phyloP scores from a whole-genome alignment of 2,797 vertebrate genomes.

The Enteromius treurensis region DNA sequence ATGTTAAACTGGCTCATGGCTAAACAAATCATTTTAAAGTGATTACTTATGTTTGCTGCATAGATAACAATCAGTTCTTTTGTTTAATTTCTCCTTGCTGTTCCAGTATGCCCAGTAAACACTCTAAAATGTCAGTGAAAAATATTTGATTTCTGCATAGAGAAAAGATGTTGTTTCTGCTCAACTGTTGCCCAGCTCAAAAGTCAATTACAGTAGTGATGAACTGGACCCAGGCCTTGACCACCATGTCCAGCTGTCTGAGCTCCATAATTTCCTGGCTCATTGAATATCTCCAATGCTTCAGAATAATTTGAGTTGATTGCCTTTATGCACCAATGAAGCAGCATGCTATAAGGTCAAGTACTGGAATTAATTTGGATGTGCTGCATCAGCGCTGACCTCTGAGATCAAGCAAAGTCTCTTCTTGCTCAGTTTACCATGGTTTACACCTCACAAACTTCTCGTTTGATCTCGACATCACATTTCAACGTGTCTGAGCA shows the following conservation, averaged over 20 bases:
- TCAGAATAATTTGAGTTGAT: slow-evolving; percentile 15
- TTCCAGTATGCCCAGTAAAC: not conserved
- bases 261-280: slow-evolving; percentile 6
- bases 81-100: not conserved
- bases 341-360: slow-evolving; percentile 15
- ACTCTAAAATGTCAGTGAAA: not conserved
- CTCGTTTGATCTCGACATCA: slow-evolving; percentile 31
- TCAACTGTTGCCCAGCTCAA: not conserved
- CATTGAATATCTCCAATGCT: slow-evolving; percentile 31
- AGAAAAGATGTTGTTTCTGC: not conserved
- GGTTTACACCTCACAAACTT: slow-evolving; percentile 7
- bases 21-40: not conserved
- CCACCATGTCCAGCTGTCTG: slow-evolving; percentile 1
- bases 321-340: slow-evolving; percentile 8
- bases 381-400: not conserved
- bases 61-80: not conserved
- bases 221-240: not conserved
- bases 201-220: not conserved
- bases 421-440: slow-evolving; percentile 8
- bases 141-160: not conserved
- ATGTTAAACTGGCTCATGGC: not conserved
- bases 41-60: not conserved
- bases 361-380: not conserved
- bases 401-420: not conserved
- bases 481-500: not conserved